Evolutionary conservation across 2,888 invertebrate species (phyloP).

Genomic region (Lepidocyrtoides sp.): DNA sequence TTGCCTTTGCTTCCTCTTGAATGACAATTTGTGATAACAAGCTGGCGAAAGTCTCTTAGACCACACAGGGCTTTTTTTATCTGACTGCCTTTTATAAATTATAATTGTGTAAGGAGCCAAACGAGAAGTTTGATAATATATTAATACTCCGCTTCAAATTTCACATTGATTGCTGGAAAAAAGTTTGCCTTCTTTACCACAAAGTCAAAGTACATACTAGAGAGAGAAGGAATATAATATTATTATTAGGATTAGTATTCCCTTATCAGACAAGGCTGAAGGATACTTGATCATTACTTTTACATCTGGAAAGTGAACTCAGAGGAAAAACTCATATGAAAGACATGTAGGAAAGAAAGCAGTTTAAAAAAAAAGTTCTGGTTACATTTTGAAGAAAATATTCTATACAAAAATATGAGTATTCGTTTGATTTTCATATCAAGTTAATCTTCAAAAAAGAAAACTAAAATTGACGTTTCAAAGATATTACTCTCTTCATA

Average conservation of each 20-base stretch:
- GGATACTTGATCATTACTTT: background rate
- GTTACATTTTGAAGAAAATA: too few relatives aligned
- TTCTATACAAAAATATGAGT: too few relatives aligned
- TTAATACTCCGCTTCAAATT: slow-evolving; percentile 46
- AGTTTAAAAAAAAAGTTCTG: too few relatives aligned
- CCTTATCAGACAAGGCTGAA: background rate
- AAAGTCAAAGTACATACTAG: background rate
- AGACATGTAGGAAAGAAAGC: too few relatives aligned
- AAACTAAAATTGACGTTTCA: too few relatives aligned
- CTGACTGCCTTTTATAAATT: slow-evolving; percentile 49
- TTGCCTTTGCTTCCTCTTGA: slow-evolving; percentile 50
- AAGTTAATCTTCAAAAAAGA: too few relatives aligned
- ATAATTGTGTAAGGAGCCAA: slow-evolving; percentile 33
- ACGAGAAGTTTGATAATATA: slow-evolving; percentile 34
- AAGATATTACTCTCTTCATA: too few relatives aligned
- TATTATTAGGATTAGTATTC: slow-evolving; percentile 22
- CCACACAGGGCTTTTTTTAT: slow-evolving; percentile 50
- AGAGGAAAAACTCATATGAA: too few relatives aligned
- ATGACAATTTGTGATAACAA: slow-evolving; percentile 79
- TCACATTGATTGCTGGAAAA: slow-evolving; percentile 53
- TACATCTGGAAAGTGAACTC: too few relatives aligned
- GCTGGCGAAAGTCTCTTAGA: slow-evolving; percentile 52
- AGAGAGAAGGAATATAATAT: too few relatives aligned
- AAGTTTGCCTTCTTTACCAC: slow-evolving; percentile 52
- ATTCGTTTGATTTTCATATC: too few relatives aligned